phyloP scores from a whole-genome alignment of 2,113 vertebrate genomes.

The Xiphophorus hellerii region DNA sequence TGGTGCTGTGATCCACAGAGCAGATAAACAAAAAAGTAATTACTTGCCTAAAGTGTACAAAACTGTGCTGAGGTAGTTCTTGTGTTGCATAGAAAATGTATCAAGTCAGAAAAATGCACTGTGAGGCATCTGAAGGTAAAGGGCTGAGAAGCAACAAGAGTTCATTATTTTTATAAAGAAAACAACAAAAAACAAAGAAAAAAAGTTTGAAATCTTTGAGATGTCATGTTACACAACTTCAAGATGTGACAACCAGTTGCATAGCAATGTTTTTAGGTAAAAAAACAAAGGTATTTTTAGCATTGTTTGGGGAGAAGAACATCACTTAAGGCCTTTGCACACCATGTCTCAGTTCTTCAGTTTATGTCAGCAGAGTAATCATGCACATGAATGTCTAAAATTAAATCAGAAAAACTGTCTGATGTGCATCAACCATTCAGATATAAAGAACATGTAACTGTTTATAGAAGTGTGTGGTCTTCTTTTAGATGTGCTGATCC shows the following conservation, averaged over 20 bases:
- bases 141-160: not conserved
- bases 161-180: constrained; percentile 6
- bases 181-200: not conserved
- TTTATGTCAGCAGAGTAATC: not conserved
- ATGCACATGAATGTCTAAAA: not conserved
- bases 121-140: not conserved
- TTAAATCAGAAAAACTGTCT: not conserved
- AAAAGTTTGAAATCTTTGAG: not conserved
- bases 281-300: not conserved
- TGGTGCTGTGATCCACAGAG: constrained; percentile 19
- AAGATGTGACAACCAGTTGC: not conserved
- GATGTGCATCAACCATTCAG: not conserved
- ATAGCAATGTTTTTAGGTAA: not conserved
- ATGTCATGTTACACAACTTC: not conserved
- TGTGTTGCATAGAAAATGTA: not conserved
- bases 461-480: not conserved
- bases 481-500: not conserved
- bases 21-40: not conserved
- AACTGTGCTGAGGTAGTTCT: constrained; percentile 18
- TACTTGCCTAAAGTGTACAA: constrained; percentile 4
- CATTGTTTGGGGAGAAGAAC: not conserved
- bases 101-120: not conserved
- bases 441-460: no score
- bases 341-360: not conserved
- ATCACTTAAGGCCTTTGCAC: not conserved